phyloP scores from a whole-genome alignment of 2,797 vertebrate species.

The Oophaga sylvatica region DNA sequence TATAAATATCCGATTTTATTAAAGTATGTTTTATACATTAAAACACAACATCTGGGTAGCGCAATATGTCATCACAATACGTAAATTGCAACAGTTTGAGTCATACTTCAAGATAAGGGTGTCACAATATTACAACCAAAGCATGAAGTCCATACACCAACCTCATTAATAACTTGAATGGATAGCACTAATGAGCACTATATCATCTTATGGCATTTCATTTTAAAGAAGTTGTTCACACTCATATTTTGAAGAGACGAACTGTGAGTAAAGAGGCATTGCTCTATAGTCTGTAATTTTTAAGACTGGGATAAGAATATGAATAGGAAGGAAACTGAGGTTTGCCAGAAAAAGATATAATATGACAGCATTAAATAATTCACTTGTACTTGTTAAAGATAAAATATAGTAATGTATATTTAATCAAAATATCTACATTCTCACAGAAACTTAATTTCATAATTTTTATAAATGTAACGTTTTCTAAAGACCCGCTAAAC shows the following conservation, averaged over 20 bases:
- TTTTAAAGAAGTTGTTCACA: background rate
- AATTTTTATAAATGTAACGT: background rate
- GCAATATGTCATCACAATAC: constrained; percentile 34
- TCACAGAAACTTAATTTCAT: background rate
- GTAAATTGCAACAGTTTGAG: constrained; percentile 17
- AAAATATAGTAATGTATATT: background rate
- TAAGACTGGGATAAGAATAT: background rate
- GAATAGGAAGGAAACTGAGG: background rate
- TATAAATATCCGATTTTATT: constrained; percentile 57
- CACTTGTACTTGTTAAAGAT: background rate
- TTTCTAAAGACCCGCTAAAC: background rate
- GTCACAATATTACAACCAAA: constrained; percentile 51
- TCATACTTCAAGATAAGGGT: constrained; percentile 23
- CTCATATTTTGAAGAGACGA: background rate
- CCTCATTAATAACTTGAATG: background rate
- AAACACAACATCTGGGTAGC: constrained; percentile 31
- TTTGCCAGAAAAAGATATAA: background rate
- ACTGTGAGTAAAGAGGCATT: background rate
- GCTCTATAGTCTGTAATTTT: background rate
- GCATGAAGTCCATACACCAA: constrained; percentile 34
- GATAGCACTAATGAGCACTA: background rate
- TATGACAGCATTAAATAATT: background rate
- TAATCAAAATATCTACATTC: background rate
- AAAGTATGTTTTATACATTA: constrained; percentile 51
- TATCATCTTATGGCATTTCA: background rate